phyloP scores from a whole-genome alignment of 2,113 vertebrate genomes.

The Macrotis lagotis region DNA sequence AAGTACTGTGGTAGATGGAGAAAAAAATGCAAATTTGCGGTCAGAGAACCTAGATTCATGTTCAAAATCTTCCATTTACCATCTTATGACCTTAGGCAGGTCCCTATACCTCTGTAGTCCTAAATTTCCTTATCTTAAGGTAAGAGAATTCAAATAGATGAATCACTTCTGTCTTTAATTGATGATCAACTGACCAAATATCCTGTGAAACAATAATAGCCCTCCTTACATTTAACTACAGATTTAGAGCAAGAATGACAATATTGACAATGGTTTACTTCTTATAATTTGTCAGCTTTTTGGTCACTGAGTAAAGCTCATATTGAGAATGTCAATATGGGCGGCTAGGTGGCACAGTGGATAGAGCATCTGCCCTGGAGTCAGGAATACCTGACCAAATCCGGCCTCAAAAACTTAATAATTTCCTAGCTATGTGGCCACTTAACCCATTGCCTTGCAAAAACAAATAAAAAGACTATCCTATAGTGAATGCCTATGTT shows the following conservation, averaged over 20 bases:
- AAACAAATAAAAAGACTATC: too few species aligned
- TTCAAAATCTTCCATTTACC: neutral
- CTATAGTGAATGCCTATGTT: neutral
- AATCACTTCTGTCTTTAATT: neutral
- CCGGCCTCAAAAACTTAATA: too few species aligned
- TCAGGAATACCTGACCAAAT: too few species aligned
- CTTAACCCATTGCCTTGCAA: too few species aligned
- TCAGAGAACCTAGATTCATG: neutral
- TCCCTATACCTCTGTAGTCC: neutral
- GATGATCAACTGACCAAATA: neutral
- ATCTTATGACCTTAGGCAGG: neutral
- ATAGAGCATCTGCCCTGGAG: too few species aligned
- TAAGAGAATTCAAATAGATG: neutral
- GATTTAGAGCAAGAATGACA: neutral
- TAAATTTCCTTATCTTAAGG: neutral
- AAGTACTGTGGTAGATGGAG: neutral
- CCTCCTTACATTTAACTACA: neutral
- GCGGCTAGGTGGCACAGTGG: too few species aligned
- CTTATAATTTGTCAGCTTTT: neutral
- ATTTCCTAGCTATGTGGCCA: too few species aligned
- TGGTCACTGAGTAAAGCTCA: neutral
- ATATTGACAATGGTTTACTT: neutral
- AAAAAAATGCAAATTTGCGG: neutral
- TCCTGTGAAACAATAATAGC: neutral
- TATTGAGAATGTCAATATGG: neutral